Conservation (phyloP, 1,140 invertebrate species). For the Tenebrio molitor region DNA sequence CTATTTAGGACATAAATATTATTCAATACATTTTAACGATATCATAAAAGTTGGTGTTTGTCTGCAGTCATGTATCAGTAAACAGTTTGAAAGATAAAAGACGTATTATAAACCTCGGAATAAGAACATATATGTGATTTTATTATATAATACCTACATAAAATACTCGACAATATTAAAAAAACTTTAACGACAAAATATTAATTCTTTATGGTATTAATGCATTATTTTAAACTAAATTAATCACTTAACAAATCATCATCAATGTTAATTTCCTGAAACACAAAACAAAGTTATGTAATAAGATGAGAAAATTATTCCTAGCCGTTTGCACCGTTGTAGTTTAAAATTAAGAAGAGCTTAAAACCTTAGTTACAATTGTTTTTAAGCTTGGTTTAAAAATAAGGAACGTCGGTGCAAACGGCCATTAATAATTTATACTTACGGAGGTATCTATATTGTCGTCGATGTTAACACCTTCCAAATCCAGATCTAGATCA, state of each 20-base stretch:
- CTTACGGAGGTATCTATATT: conserved; percentile 76
- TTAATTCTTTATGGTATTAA: not conserved
- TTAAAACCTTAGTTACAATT: too few relatives aligned
- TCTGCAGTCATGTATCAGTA: too few relatives aligned
- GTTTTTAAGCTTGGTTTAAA: too few relatives aligned
- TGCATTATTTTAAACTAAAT: conserved; percentile 31
- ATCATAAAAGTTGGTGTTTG: too few relatives aligned
- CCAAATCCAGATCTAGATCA: conserved; percentile 75
- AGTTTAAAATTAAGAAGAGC: too few relatives aligned
- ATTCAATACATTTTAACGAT: too few relatives aligned
- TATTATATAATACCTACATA: conserved; percentile 27
- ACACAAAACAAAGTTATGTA: conserved; percentile 54
- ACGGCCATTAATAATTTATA: conserved; percentile 25
- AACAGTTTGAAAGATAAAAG: too few relatives aligned
- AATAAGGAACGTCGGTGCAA: too few relatives aligned
- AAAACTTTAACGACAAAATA: conserved; percentile 29
- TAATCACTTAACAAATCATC: conserved; percentile 74
- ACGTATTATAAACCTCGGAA: too few relatives aligned
- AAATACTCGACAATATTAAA: conserved; percentile 31
- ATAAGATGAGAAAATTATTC: too few relatives aligned
- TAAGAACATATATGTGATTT: conserved; percentile 34
- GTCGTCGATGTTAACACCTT: conserved; percentile 74
- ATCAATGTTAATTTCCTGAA: conserved; percentile 77
- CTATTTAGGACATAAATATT: too few relatives aligned
- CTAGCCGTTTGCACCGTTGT: too few relatives aligned